phyloP scores from a whole-genome alignment of 1,140 invertebrate genomes.

The Chironomus striatipennis region DNA sequence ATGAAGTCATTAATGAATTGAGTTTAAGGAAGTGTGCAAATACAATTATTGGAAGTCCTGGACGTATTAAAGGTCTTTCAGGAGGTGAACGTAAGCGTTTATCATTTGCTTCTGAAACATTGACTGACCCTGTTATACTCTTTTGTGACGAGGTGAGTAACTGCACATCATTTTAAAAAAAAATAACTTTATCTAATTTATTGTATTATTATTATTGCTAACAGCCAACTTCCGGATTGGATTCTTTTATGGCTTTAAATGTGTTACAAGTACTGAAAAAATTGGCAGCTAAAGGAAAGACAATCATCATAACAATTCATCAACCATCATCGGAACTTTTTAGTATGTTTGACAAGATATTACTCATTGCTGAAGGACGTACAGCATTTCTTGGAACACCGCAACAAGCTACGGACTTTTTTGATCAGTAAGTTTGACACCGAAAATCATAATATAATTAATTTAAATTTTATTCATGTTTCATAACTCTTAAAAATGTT shows the following conservation, averaged over 20 bases:
- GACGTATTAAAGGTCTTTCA: constrained; percentile 82
- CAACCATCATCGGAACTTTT: constrained; percentile 93
- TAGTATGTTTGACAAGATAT: constrained; percentile 81
- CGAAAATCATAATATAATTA: background rate
- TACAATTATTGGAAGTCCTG: constrained; percentile 79
- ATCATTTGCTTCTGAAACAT: constrained; percentile 91
- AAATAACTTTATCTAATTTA: too few species aligned
- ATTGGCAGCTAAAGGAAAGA: constrained; percentile 75
- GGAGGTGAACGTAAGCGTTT: constrained; percentile 92
- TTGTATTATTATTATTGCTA: too few species aligned
- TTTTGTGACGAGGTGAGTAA: constrained; percentile 84
- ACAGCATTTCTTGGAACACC: constrained; percentile 82
- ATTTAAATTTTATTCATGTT: constrained; percentile 19
- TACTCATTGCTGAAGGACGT: constrained; percentile 86
- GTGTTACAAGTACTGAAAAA: constrained; percentile 77
- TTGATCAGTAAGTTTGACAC: constrained; percentile 57
- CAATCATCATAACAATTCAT: constrained; percentile 90
- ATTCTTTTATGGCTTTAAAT: constrained; percentile 81
- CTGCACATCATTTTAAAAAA: too few species aligned
- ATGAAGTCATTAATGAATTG: constrained; percentile 70
- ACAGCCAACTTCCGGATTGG: constrained; percentile 75
- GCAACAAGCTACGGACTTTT: constrained; percentile 70
- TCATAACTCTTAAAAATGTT: background rate
- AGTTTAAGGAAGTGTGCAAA: constrained; percentile 78
- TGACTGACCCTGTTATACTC: constrained; percentile 90